Evolutionary conservation across 1,140 invertebrate species (phyloP).

Genomic region (Drosophila pallidifrons): DNA sequence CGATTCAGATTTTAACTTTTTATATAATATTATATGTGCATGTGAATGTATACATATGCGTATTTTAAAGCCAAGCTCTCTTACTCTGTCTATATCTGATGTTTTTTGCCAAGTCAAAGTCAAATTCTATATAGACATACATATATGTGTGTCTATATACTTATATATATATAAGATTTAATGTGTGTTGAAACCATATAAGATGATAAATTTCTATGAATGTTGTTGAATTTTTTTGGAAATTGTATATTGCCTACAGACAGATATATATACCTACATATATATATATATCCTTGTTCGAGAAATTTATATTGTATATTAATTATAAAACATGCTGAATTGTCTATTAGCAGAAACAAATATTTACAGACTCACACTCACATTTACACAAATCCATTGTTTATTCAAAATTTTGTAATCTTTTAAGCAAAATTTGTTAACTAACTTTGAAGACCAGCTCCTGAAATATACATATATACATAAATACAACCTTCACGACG

Average conservation of each 20-base stretch:
- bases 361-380: conserved; percentile 8
- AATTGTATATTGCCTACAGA: conserved; percentile 69
- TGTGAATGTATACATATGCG: conserved; percentile 6
- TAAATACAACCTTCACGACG: conserved; percentile 64
- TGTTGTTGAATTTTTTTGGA: conserved; percentile 68
- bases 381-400: conserved; percentile 7
- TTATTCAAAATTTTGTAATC: conserved; percentile 23
- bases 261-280: conserved; percentile 36
- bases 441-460: conserved; percentile 35
- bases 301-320: conserved; percentile 53
- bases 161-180: conserved; percentile 33
- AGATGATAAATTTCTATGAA: conserved; percentile 56
- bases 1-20: conserved; percentile 71
- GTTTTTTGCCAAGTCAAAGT: conserved; percentile 63
- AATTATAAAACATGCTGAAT: conserved; percentile 44
- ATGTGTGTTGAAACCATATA: conserved; percentile 60
- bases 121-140: conserved; percentile 41
- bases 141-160: conserved; percentile 19
- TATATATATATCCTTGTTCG: conserved; percentile 15
- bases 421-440: conserved; percentile 25
- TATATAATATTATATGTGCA: conserved; percentile 50
- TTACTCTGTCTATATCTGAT: conserved; percentile 37
- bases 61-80: conserved; percentile 63
- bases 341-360: conserved; percentile 31
- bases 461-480: conserved; percentile 15